A percentile compares a stretch with the other conserved stretches of the same genome.
These are phyloP conservation scores for Anseranas semipalmata DNA, from an alignment of 2,113 vertebrate species.

Conservation along the genomic window DNA sequence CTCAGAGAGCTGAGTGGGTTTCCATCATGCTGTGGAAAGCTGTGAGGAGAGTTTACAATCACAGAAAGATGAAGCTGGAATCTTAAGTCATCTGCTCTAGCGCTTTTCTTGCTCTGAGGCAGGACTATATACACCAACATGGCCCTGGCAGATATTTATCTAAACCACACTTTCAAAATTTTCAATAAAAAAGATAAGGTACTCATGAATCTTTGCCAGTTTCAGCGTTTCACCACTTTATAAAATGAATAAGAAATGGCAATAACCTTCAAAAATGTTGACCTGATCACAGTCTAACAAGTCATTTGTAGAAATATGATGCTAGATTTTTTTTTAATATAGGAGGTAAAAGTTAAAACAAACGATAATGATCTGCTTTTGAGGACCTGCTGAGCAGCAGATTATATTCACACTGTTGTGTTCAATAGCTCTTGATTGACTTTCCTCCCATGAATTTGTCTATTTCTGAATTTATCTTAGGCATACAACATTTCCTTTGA, in stretches of 20 bases:
- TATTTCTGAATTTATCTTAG: neutral
- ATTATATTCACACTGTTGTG: neutral
- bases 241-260: neutral
- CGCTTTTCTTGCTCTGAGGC: neutral
- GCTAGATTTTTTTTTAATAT: neutral
- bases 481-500: neutral
- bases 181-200: neutral
- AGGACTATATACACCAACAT: neutral
- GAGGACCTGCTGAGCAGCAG: neutral
- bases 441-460: neutral
- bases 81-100: neutral
- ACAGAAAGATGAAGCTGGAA: neutral
- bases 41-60: neutral
- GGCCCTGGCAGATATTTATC: neutral
- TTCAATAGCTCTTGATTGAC: neutral
- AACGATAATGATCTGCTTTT: neutral
- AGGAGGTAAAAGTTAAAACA: neutral
- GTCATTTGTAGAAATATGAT: neutral
- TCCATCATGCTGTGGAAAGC: neutral
- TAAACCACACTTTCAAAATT: neutral
- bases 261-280: neutral
- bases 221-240: neutral
- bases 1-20: neutral
- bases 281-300: neutral
- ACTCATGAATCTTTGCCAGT: neutral